Conservation (phyloP, 2,888 invertebrate species). For the Clistopyga incitator region DNA sequence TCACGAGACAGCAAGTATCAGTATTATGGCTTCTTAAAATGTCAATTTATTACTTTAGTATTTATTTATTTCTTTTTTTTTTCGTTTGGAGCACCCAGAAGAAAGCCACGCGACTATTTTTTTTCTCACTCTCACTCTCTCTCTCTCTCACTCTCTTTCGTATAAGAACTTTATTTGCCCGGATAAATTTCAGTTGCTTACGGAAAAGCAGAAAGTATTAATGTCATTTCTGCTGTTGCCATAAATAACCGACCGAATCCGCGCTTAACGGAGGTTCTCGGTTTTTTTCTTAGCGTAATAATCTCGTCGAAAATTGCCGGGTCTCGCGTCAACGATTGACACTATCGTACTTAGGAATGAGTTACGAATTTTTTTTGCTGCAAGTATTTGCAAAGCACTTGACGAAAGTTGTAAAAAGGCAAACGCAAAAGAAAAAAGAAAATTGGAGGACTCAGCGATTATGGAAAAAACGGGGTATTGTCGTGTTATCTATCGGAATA, state of each 20-base stretch:
- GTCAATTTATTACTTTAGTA: constrained; percentile 66
- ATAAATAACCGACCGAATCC: constrained; percentile 35
- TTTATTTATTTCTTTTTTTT: constrained; percentile 29
- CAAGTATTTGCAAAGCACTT: constrained; percentile 32
- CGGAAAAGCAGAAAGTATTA: constrained; percentile 15
- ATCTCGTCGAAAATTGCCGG: constrained; percentile 31
- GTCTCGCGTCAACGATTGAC: constrained; percentile 13
- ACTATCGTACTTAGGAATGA: constrained; percentile 39
- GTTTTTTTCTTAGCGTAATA: constrained; percentile 10
- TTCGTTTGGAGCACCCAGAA: constrained; percentile 59
- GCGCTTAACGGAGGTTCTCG: constrained; percentile 10
- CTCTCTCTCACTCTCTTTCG: constrained; percentile 43
- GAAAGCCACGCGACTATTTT: constrained; percentile 33
- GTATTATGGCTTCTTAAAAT: constrained; percentile 75
- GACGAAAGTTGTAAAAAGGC: constrained; percentile 19
- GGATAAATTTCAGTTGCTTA: constrained; percentile 45
- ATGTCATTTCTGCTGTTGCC: constrained; percentile 35
- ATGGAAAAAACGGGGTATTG: constrained; percentile 51
- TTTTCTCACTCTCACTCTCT: constrained; percentile 38
- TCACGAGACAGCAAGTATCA: constrained; percentile 76
- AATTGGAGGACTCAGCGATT: constrained; percentile 43
- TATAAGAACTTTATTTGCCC: constrained; percentile 31
- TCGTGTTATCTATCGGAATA: constrained; percentile 59
- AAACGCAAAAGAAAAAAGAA: constrained; percentile 13
- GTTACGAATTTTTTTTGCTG: constrained; percentile 33